phyloP scores from a whole-genome alignment of 2,113 vertebrate species.

The Phyllostomus hastatus region DNA sequence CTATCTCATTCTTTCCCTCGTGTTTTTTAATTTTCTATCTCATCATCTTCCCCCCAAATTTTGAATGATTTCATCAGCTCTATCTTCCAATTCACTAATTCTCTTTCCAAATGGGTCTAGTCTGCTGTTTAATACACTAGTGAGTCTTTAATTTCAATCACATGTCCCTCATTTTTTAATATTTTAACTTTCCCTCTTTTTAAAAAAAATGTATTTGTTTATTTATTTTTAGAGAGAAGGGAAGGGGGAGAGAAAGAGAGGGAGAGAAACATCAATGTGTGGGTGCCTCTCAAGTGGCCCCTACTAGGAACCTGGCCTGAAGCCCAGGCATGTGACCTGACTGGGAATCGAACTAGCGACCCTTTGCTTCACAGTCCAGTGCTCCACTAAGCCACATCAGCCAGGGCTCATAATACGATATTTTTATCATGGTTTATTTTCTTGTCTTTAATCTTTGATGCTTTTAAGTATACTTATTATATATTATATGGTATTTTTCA shows the following conservation, averaged over 20 bases:
- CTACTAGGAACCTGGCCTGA: too few species aligned
- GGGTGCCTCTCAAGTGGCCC: too few species aligned
- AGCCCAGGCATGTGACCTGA: too few species aligned
- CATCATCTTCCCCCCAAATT: neutral
- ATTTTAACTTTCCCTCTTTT: neutral
- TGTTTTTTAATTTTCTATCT: neutral
- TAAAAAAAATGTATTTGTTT: too few species aligned
- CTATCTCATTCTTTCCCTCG: neutral
- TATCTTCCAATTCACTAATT: neutral
- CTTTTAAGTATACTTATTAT: neutral
- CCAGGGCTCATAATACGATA: neutral
- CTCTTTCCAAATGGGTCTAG: neutral
- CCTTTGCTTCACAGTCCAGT: too few species aligned
- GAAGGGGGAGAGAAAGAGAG: too few species aligned
- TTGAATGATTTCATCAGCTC: neutral
- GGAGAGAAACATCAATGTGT: too few species aligned
- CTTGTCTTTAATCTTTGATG: neutral
- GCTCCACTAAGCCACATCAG: too few species aligned
- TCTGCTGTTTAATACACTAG: neutral
- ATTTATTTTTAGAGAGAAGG: too few species aligned
- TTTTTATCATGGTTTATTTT: conserved; percentile 19
- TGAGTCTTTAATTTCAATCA: neutral
- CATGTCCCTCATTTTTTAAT: neutral
- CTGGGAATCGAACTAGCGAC: too few species aligned
- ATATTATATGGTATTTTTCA: neutral